Conservation (phyloP, 2,113 vertebrate genomes). For the Anthoscopus minutus region DNA sequence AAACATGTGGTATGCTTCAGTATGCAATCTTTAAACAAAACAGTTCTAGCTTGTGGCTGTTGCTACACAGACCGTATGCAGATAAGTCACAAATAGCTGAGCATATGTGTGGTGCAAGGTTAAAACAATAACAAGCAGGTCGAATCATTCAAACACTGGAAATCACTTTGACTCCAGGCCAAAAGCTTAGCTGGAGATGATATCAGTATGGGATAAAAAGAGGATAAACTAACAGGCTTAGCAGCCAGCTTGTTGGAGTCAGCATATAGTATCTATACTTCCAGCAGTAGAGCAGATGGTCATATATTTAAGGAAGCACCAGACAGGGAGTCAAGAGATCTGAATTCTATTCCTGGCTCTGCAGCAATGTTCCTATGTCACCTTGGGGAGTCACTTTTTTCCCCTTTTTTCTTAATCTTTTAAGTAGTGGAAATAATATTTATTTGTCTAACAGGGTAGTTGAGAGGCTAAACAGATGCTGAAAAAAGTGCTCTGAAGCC, state of each 20-base stretch:
- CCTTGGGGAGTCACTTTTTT: constrained; percentile 31
- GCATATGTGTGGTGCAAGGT: constrained; percentile 42
- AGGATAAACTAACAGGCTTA: constrained; percentile 62
- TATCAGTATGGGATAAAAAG: constrained; percentile 47
- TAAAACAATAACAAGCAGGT: constrained; percentile 58
- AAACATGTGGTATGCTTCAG: background rate
- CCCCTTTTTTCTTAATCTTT: constrained; percentile 24
- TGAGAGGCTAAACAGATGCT: background rate
- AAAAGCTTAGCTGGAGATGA: constrained; percentile 51
- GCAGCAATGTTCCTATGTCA: constrained; percentile 45
- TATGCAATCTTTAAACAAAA: constrained; percentile 18
- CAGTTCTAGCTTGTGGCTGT: background rate
- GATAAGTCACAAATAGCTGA: constrained; percentile 39
- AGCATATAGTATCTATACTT: constrained; percentile 52
- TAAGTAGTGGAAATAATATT: constrained; percentile 32
- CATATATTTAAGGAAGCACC: constrained; percentile 60
- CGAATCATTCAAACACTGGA: constrained; percentile 36
- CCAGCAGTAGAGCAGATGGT: constrained; percentile 56
- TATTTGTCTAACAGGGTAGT: background rate
- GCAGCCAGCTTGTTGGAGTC: constrained; percentile 39
- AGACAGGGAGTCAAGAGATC: constrained; percentile 48
- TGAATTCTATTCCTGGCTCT: constrained; percentile 54
- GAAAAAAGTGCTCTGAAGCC: background rate
- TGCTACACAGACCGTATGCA: background rate
- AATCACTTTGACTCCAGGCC: constrained; percentile 49